Base-by-base conservation (phyloP, 1,140 invertebrate species). In the Drosophila nigromelanica region DNA sequence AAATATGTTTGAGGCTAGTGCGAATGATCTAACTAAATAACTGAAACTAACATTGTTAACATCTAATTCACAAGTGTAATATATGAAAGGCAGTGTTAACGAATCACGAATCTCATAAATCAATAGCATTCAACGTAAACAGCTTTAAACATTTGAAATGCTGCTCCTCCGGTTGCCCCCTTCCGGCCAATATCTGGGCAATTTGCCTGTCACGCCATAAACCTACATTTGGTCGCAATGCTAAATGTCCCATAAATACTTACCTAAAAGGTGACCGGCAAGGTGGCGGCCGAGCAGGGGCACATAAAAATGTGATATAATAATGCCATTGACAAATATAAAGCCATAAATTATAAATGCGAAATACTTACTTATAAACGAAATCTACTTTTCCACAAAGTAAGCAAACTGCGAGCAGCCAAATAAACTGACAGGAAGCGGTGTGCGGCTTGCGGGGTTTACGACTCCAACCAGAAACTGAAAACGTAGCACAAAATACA, bases 261-360 rank as follows among this genome's bases (percentile, higher is more conserved):
- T 80, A 74, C 60, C 48, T 58, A 67, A 64, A 56, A 76, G 63
- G 51, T 50, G 47, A 35, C 52, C 43, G 24, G 62, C n/a, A n/a
- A n/a, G n/a, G n/a, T n/a, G n/a, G n/a, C n/a, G n/a, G n/a, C n/a
- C n/a, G n/a, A n/a, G n/a, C 51, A 61, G 50, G 60, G 68, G 68
- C 75, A 80, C 61, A 80, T 75, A 87, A 87, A 82, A 89, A 81
- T 86, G 82, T 64, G 71, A 87, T 87, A 89, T 82, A 82, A 89
- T 87, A 87, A 87, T 89, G 76, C 82, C 82, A 87, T 89, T 87
- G 82, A 89, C 82, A 87, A 87, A 87, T 87, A 89, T 64, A 87
- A 87, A 89, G 83, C 82, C 82, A 87, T 87, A 87, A 87, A 87
- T 87, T 89, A 87, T 87, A 89, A 87, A 87, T 87, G 79, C 62